These are phyloP conservation scores for Muntiacus reevesi DNA, from an alignment of 2,113 vertebrate genomes.

Conservation along the genomic window DNA sequence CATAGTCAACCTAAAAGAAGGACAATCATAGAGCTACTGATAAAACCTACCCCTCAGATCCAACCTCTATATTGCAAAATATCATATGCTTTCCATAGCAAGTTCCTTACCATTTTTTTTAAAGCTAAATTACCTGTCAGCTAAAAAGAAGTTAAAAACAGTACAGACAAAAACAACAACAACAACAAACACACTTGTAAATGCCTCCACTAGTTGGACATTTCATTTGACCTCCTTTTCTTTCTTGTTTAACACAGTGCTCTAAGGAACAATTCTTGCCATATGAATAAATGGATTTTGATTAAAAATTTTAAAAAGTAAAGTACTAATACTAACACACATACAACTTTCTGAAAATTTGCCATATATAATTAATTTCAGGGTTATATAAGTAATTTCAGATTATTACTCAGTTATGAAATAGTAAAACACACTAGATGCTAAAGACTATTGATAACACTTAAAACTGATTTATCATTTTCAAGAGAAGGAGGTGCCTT, in stretches of 20 bases:
- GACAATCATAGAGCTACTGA: neutral
- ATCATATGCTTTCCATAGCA: neutral
- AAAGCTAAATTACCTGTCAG: neutral
- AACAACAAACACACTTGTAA: neutral
- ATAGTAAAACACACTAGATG: neutral
- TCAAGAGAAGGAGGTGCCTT: neutral
- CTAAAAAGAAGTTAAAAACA: neutral
- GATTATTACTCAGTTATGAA: neutral
- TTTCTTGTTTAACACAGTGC: neutral
- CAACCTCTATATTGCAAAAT: neutral
- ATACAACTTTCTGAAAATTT: neutral
- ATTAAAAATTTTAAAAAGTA: neutral
- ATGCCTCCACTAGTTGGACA: neutral
- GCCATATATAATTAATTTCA: neutral
- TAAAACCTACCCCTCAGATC: neutral
- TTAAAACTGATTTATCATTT: neutral
- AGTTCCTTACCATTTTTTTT: neutral
- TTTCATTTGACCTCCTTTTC: neutral
- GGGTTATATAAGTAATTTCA: neutral
- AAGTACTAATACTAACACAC: neutral
- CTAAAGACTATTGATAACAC: neutral
- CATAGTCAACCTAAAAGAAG: neutral
- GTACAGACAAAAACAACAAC: neutral
- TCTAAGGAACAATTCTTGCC: neutral
- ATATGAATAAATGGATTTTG: neutral